A percentile compares a stretch with the other conserved stretches of the same genome.
Conservation (phyloP, 2,113 vertebrate species). For the Colossoma macropomum region DNA sequence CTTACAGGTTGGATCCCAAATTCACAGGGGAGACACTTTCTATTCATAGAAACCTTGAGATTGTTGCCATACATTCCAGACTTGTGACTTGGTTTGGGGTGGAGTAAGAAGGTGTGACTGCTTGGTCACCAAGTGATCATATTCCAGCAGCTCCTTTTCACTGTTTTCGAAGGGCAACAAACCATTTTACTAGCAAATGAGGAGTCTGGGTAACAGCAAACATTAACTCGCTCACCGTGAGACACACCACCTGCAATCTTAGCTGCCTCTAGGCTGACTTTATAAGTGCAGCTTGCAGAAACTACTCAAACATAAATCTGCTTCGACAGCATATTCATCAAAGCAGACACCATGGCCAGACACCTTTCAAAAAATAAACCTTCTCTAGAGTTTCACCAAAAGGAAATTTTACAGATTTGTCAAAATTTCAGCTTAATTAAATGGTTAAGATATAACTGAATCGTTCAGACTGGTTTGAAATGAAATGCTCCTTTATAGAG, state of each 20-base stretch:
- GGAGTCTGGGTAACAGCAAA: slow-evolving; percentile 14
- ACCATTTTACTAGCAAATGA: slow-evolving; percentile 50
- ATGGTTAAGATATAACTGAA: too few species aligned
- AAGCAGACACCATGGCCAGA: not conserved
- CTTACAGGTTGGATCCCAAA: slow-evolving; percentile 22
- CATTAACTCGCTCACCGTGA: slow-evolving; percentile 33
- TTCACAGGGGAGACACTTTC: not conserved
- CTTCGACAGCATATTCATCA: not conserved
- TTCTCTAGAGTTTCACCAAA: too few species aligned
- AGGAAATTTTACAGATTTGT: too few species aligned
- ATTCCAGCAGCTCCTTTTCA: not conserved
- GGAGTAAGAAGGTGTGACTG: not conserved
- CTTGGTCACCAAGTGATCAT: not conserved
- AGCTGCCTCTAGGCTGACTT: slow-evolving; percentile 25
- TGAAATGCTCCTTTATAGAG: too few species aligned
- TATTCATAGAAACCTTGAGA: not conserved
- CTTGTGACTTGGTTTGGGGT: not conserved
- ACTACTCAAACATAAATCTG: not conserved
- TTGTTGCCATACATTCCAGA: not conserved
- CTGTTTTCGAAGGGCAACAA: not conserved
- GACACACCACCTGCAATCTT: not conserved
- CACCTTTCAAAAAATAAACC: too few species aligned
- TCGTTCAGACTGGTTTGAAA: too few species aligned
- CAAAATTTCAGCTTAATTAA: too few species aligned
- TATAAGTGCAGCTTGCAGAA: not conserved